Base-by-base conservation (phyloP, 2,888 invertebrate species). In the Lucinisca nassula region DNA sequence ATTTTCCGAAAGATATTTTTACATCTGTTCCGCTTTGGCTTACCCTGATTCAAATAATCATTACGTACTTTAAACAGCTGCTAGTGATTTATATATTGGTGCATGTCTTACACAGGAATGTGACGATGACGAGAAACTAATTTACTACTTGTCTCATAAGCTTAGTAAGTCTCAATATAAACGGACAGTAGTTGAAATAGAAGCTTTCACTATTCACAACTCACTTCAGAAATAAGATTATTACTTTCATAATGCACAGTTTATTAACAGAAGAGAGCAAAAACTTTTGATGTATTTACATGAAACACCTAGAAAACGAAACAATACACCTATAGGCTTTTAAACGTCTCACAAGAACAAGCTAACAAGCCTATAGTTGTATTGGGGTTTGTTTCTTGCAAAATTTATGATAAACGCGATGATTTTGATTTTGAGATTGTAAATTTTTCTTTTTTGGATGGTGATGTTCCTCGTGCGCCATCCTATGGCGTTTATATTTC, bases 61-160 rank as follows among this genome's bases (percentile, higher is more conserved):
- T 0, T 82, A 88, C 40, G 72, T 37, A 14, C n/a, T 88, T 27
- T 87, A 91, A 38, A 87, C 84, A 14, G 86, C 88, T 76, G 86
- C 82, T 17, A 27, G 24, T 30, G 61, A 61, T 61, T 8, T 61
- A 30, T 61, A n/a, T 61, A 61, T 61, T 12, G 61, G 61, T n/a
- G 61, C 61, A 12, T 61, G 21, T n/a, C n/a, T n/a, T n/a, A n/a
- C n/a, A n/a, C n/a, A n/a, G n/a, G n/a, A n/a, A n/a, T n/a, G n/a
- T n/a, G n/a, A n/a, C n/a, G n/a, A n/a, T n/a, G n/a, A n/a, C n/a
- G n/a, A n/a, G n/a, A n/a, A n/a, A n/a, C n/a, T n/a, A n/a, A n/a
- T n/a, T n/a, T n/a, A n/a, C n/a, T n/a, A n/a, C n/a, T n/a, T n/a
- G n/a, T n/a, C n/a, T n/a, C n/a, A n/a, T n/a, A n/a, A n/a, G n/a